phyloP scores from a whole-genome alignment of 2,113 vertebrate species.

The Cathartes aura region DNA sequence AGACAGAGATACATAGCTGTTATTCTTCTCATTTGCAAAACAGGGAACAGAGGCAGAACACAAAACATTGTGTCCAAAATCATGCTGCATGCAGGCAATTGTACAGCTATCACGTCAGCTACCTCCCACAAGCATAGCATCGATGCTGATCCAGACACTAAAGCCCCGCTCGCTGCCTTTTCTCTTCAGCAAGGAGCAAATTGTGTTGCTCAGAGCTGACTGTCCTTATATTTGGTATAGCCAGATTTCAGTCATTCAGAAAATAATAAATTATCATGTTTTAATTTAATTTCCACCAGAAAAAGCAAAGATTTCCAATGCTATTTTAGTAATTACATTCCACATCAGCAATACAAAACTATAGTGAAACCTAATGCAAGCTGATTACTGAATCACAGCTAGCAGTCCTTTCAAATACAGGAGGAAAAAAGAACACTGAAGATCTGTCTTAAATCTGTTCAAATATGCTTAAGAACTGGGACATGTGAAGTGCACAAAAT shows the following conservation, averaged over 20 bases:
- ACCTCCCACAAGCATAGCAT: not conserved
- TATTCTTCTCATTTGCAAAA: not conserved
- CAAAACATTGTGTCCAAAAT: not conserved
- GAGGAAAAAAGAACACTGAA: not conserved
- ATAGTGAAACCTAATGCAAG: not conserved
- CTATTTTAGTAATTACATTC: not conserved
- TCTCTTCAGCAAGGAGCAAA: not conserved
- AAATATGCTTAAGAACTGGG: not conserved
- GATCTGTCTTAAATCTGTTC: not conserved
- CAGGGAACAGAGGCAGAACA: not conserved
- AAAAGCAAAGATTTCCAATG: not conserved
- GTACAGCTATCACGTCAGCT: not conserved
- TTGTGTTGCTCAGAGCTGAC: not conserved
- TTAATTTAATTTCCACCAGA: not conserved
- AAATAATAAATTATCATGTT: not conserved
- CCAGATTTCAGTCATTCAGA: not conserved
- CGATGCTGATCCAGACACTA: not conserved
- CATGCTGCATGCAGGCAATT: not conserved
- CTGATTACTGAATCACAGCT: not conserved
- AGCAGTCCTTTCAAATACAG: not conserved
- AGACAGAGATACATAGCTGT: not conserved
- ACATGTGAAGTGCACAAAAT: not conserved
- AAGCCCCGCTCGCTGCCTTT: not conserved
- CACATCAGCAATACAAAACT: not conserved
- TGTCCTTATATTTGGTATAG: not conserved